A percentile compares a stretch with the other conserved stretches of the same genome.
phyloP scores from a whole-genome alignment of 2,888 invertebrate genomes.

The Corbicula japonica region DNA sequence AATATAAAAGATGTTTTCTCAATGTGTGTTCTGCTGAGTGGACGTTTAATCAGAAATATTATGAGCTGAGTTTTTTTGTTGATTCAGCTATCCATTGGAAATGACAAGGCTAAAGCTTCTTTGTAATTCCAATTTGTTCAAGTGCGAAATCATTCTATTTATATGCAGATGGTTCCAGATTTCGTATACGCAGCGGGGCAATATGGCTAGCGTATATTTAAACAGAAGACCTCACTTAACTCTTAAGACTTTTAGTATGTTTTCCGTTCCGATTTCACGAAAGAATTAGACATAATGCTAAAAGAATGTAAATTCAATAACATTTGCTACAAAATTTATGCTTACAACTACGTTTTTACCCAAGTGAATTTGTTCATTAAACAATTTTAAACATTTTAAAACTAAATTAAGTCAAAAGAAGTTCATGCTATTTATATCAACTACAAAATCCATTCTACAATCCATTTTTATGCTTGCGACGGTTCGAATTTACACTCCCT shows the following conservation, averaged over 20 bases:
- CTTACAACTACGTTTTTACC: too few species aligned
- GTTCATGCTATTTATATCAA: too few species aligned
- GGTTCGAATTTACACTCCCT: too few species aligned
- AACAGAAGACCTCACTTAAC: neutral
- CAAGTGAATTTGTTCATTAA: too few species aligned
- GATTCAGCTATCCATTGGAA: slow-evolving; percentile 33
- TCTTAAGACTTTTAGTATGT: neutral
- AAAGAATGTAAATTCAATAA: neutral
- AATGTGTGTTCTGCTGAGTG: neutral
- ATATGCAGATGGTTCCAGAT: slow-evolving; percentile 25
- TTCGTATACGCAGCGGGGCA: neutral
- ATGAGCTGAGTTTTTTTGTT: slow-evolving; percentile 3
- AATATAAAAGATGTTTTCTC: slow-evolving; percentile 1
- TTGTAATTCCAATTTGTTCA: neutral
- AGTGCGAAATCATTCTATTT: slow-evolving; percentile 1
- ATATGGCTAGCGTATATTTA: neutral
- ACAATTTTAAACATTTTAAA: too few species aligned
- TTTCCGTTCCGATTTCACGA: neutral
- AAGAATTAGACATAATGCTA: neutral
- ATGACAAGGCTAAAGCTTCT: neutral
- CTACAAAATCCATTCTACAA: too few species aligned
- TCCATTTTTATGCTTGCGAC: too few species aligned
- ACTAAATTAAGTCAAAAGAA: too few species aligned
- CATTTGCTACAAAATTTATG: neutral
- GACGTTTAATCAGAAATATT: neutral